phyloP scores from a whole-genome alignment of 2,888 invertebrate species.

The Drosophila rubida region DNA sequence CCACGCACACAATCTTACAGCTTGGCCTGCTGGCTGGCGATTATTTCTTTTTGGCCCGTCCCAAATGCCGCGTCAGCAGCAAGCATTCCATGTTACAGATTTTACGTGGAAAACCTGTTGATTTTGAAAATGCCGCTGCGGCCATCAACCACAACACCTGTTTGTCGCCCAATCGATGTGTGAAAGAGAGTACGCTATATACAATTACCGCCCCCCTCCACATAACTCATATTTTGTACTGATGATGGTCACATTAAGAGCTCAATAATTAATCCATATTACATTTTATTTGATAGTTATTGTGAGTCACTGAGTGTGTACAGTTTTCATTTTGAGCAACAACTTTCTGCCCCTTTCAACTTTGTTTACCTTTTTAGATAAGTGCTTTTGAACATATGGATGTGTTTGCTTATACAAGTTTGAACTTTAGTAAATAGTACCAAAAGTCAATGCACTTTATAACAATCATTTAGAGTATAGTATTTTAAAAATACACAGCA shows the following conservation, averaged over 20 bases:
- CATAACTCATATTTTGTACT: conserved; percentile 5
- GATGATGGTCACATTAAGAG: conserved; percentile 6
- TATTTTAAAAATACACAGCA: not conserved
- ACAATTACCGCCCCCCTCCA: conserved; percentile 11
- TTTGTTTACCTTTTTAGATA: conserved; percentile 42
- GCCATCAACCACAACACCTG: conserved; percentile 35
- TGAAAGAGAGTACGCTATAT: conserved; percentile 37
- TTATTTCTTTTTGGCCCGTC: conserved; percentile 16
- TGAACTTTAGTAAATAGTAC: conserved; percentile 11
- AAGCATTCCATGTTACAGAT: conserved; percentile 42
- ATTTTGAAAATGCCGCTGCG: conserved; percentile 40
- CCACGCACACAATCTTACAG: conserved; percentile 14
- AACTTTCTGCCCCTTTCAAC: not conserved
- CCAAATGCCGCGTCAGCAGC: conserved; percentile 54
- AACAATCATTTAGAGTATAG: not conserved
- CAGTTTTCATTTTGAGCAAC: not conserved
- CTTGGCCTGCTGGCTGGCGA: conserved; percentile 4
- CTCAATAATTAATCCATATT: not conserved
- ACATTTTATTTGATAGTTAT: not conserved
- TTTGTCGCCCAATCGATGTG: conserved; percentile 13
- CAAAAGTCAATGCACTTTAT: conserved; percentile 35
- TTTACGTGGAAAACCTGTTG: conserved; percentile 68
- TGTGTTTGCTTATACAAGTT: not conserved
- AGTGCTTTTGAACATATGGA: not conserved
- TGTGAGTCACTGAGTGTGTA: not conserved